A percentile compares a stretch with the other conserved stretches of the same genome.
Conservation (phyloP, 2,113 vertebrate genomes). For the Rhinolophus ferrumequinum region DNA sequence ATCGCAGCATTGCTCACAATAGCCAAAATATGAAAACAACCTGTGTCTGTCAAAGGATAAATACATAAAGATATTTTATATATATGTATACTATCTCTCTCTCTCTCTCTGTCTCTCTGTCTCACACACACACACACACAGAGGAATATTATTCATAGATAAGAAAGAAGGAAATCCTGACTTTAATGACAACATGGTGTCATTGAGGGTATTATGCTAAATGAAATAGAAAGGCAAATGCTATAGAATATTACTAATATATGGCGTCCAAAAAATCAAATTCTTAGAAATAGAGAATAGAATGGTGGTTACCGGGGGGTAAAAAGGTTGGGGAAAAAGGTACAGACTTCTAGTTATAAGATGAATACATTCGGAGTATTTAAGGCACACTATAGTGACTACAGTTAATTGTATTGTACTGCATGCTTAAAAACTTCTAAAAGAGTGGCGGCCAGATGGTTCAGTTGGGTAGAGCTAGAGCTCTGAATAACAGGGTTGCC, state of each 20-base stretch:
- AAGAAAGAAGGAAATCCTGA: background rate
- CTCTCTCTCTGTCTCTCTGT: too few relatives aligned
- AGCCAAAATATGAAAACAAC: background rate
- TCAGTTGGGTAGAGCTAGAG: too few relatives aligned
- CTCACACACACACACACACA: background rate
- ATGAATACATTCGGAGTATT: background rate
- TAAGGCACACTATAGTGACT: background rate
- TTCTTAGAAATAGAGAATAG: background rate
- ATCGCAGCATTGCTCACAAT: background rate
- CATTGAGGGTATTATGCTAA: background rate
- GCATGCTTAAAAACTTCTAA: background rate
- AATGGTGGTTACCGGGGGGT: background rate
- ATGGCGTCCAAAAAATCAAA: background rate
- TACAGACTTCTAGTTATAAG: background rate
- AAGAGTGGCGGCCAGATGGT: too few relatives aligned
- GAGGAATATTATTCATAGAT: background rate
- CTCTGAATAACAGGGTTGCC: too few relatives aligned
- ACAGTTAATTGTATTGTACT: background rate
- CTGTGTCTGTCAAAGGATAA: background rate
- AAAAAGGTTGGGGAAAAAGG: background rate
- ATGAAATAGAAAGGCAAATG: background rate
- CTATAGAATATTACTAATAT: background rate
- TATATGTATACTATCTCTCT: background rate
- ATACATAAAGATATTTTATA: background rate
- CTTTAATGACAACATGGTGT: background rate